phyloP scores from a whole-genome alignment of 2,113 vertebrate genomes.

The Cercopithecus mona region DNA sequence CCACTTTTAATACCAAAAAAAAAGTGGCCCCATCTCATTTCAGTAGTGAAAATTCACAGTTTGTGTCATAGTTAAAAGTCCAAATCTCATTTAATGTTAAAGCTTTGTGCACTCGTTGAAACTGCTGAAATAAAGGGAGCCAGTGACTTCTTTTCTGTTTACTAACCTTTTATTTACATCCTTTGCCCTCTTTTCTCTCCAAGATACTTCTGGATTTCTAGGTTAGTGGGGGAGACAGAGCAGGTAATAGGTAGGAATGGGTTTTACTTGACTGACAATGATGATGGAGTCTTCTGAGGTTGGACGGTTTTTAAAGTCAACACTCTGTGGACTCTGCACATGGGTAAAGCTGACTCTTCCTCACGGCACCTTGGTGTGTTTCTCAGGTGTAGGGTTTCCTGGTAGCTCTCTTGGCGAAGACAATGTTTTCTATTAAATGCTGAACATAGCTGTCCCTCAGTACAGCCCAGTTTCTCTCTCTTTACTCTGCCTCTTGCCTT shows the following conservation, averaged over 20 bases:
- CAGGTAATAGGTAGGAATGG: not conserved
- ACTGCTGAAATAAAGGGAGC: not conserved
- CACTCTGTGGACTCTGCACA: not conserved
- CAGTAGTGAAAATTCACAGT: not conserved
- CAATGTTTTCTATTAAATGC: not conserved
- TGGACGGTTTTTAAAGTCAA: not conserved
- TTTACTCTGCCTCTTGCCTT: not conserved
- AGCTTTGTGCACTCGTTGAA: not conserved
- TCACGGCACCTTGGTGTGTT: not conserved
- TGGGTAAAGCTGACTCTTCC: not conserved
- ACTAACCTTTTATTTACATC: not conserved
- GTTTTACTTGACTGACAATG: not conserved
- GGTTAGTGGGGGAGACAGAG: not conserved
- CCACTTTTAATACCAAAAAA: not conserved
- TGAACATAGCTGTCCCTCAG: not conserved
- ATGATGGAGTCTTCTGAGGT: not conserved
- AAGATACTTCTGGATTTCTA: not conserved
- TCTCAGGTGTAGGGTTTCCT: not conserved
- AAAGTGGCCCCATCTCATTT: not conserved
- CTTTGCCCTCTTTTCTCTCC: not conserved
- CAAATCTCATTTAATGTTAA: not conserved
- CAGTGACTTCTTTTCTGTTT: not conserved
- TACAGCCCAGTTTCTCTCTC: not conserved
- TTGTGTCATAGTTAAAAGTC: not conserved
- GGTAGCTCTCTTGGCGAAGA: not conserved